Base-by-base conservation (phyloP, 2,888 invertebrate species). In the Mythimna pallens region DNA sequence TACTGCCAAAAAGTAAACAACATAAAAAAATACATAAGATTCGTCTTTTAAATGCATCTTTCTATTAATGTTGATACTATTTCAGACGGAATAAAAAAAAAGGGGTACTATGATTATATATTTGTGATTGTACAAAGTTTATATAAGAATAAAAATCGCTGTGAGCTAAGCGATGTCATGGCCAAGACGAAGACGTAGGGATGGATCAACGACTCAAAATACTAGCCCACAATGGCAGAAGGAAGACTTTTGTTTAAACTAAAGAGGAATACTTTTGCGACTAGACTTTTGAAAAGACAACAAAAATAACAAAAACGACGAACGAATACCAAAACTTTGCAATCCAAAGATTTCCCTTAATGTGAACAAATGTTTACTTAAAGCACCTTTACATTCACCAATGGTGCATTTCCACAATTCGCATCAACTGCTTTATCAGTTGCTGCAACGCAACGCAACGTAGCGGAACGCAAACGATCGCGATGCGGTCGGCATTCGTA, bases 401-500 rank as follows among this genome's bases (percentile, higher is more conserved):
- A 36, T 7, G 2, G 20, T n/a, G 40, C 54, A 40, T 70, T 65
- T 78, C 22, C n/a, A 43, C 52, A 7, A 55, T 47, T 43, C 12
- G 30, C n/a, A 66, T 61, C 8, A 54, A 30, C 30, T 55, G 22
- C 9, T 34, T 34, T 30, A 54, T 47, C 25, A 25, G 57, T 34
- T 43, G 34, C 52, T 58, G 36, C 25, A 47, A 58, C 20, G 25
- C 43, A 65, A 58, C n/a, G 36, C 43, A 65, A 47, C 64, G 64
- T 50, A 52, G 54, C 34, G 52, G 30, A 62, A 68, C 36, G 57
- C 57, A 30, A 65, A 65, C 65, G 62, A 74, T 70, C 34, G 55
- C 64, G 55, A 66, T 74, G 55, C 57, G 36, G 36, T 65, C 50
- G 12, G 67, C 55, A 67, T 73, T 71, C 22, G 25, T 47, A 47